Evolutionary conservation across 2,113 vertebrate genomes (phyloP).

Genomic region (Paedocypris sp.): DNA sequence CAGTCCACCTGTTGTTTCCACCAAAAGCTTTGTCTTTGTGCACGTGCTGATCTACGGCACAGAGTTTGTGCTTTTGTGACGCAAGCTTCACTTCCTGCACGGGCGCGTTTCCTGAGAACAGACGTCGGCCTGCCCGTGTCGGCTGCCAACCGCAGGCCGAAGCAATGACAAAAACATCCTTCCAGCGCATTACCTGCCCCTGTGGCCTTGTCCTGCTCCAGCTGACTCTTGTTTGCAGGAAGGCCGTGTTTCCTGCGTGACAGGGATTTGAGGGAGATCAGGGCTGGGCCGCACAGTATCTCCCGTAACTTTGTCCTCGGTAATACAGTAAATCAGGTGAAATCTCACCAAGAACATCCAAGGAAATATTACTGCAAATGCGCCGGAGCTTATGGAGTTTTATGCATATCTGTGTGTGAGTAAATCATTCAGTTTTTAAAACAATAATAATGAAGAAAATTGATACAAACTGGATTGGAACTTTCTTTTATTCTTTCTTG

Average conservation of each 20-base stretch:
- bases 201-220: conserved; percentile 50
- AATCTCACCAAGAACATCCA: too few species aligned
- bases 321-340: conserved; percentile 46
- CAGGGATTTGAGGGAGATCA: conserved; percentile 40
- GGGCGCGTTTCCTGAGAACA: conserved; percentile 62
- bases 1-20: conserved; percentile 5
- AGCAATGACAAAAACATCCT: conserved; percentile 66
- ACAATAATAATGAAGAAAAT: too few species aligned
- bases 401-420: too few species aligned
- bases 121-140: conserved; percentile 40
- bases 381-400: too few species aligned
- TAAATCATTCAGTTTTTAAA: too few species aligned
- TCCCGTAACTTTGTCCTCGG: too few species aligned
- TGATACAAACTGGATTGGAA: too few species aligned
- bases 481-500: too few species aligned
- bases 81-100: conserved; percentile 41
- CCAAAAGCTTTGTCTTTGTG: background rate
- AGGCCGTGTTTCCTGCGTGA: conserved; percentile 50
- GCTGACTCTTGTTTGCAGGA: conserved; percentile 45
- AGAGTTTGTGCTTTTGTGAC: conserved; percentile 39
- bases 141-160: conserved; percentile 41
- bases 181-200: conserved; percentile 35
- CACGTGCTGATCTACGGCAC: conserved; percentile 6
- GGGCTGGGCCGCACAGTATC: conserved; percentile 38
- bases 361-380: background rate